Evolutionary conservation across 1,140 invertebrate genomes (phyloP).

Genomic region (Apis cerana): DNA sequence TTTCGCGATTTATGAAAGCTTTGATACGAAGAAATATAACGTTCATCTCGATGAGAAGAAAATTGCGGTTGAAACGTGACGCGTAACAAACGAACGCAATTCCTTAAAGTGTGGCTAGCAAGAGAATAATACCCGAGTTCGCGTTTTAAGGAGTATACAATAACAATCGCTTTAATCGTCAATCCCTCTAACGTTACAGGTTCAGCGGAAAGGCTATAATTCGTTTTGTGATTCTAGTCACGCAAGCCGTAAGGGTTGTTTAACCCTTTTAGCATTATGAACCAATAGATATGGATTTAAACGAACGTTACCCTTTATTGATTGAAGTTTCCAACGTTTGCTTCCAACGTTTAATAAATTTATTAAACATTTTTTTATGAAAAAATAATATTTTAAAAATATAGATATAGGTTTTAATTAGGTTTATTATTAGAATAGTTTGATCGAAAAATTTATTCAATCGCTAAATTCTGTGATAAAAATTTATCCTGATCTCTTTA

Average conservation of each 20-base stretch:
- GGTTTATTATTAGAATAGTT: no score
- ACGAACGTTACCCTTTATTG: not conserved
- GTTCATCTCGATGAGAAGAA: conserved; percentile 10
- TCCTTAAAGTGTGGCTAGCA: not conserved
- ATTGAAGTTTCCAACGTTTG: no score
- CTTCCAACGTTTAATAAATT: no score
- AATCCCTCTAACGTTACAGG: not conserved
- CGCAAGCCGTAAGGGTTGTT: not conserved
- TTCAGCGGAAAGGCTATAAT: not conserved
- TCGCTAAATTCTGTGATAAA: no score
- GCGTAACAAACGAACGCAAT: conserved; percentile 22
- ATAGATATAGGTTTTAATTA: no score
- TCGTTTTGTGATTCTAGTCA: not conserved
- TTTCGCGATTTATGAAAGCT: no score
- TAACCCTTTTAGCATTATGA: not conserved
- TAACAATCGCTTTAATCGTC: not conserved
- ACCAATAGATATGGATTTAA: not conserved
- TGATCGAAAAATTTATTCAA: no score
- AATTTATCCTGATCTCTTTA: no score
- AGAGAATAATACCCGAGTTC: not conserved
- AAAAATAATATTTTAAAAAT: no score
- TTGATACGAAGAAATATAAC: not conserved
- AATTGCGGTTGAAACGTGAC: conserved; percentile 18
- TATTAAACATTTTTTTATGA: no score
- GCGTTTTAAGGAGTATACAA: not conserved